Evolutionary conservation across 2,888 invertebrate genomes (phyloP).

Genomic region (Diplolepis rosae): DNA sequence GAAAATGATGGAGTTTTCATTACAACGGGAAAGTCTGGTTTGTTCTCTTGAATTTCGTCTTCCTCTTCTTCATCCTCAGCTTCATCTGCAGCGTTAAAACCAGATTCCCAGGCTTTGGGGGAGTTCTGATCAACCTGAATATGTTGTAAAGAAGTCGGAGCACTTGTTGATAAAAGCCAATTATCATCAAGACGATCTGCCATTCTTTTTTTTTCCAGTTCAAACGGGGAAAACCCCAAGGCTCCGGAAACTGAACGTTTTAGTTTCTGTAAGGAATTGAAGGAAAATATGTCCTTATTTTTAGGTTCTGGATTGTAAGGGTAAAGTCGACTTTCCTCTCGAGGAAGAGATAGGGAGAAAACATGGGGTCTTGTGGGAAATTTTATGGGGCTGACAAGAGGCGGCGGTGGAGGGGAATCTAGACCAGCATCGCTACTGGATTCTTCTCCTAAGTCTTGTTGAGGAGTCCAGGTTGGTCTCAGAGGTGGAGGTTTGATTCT

Average conservation of each 20-base stretch:
- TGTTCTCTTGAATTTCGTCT: conserved; percentile 43
- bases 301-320: conserved; percentile 56
- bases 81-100: conserved; percentile 34
- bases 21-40: conserved; percentile 57
- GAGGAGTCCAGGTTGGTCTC: conserved; percentile 84
- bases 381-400: conserved; percentile 63
- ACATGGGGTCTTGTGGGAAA: conserved; percentile 77
- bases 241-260: conserved; percentile 82
- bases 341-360: conserved; percentile 85
- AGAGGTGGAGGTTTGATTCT: conserved; percentile 51
- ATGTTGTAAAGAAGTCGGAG: conserved; percentile 85
- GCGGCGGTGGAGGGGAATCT: conserved; percentile 64
- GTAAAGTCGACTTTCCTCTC: conserved; percentile 76
- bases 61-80: neutral
- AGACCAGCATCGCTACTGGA: conserved; percentile 68
- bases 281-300: conserved; percentile 73
- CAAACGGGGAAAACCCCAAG: conserved; percentile 75
- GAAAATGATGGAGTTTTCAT: conserved; percentile 74
- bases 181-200: conserved; percentile 77
- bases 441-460: conserved; percentile 88
- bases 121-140: conserved; percentile 64
- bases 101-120: too few species aligned
- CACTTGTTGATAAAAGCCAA: conserved; percentile 88
- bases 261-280: conserved; percentile 82
- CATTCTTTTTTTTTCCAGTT: conserved; percentile 75